A percentile compares a stretch with the other conserved stretches of the same genome.
These are phyloP conservation scores for Ischnura elegans DNA, from an alignment of 2,888 invertebrate genomes.

Conservation along the genomic window DNA sequence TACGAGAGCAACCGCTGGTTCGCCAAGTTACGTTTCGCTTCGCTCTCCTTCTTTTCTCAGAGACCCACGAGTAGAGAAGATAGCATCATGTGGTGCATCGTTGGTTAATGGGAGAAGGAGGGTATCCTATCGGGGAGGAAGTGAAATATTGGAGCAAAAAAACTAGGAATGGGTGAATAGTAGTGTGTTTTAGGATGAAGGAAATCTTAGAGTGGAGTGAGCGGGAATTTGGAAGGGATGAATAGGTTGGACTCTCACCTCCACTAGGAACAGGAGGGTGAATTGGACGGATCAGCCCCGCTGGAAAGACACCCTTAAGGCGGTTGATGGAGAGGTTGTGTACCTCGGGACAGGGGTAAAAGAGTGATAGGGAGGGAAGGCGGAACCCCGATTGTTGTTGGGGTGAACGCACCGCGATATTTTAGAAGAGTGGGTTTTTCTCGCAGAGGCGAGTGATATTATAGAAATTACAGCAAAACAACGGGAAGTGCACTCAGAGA, in stretches of 20 bases:
- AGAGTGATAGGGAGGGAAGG: not conserved
- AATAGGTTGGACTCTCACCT: slow-evolving; percentile 4
- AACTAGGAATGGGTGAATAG: too few relatives aligned
- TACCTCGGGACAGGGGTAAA: not conserved
- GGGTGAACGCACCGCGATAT: not conserved
- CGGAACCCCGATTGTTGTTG: slow-evolving; percentile 12
- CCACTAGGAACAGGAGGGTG: not conserved
- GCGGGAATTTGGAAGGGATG: slow-evolving; percentile 47
- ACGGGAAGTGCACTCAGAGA: not conserved
- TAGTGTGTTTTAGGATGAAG: not conserved
- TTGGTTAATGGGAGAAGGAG: not conserved
- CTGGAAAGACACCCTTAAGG: slow-evolving; percentile 33
- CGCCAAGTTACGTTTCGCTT: not conserved
- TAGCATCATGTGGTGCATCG: not conserved
- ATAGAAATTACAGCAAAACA: not conserved
- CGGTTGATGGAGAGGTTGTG: slow-evolving; percentile 32
- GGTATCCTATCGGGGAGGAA: not conserved
- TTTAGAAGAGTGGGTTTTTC: not conserved
- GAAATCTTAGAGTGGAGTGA: slow-evolving; percentile 11
- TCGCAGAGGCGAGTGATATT: not conserved
- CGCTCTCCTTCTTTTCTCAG: not conserved
- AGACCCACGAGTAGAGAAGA: not conserved
- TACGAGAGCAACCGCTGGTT: not conserved
- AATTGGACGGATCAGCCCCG: slow-evolving; percentile 30
- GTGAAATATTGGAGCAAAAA: not conserved